phyloP scores from a whole-genome alignment of 2,113 vertebrate genomes.

The Pterocles gutturalis region DNA sequence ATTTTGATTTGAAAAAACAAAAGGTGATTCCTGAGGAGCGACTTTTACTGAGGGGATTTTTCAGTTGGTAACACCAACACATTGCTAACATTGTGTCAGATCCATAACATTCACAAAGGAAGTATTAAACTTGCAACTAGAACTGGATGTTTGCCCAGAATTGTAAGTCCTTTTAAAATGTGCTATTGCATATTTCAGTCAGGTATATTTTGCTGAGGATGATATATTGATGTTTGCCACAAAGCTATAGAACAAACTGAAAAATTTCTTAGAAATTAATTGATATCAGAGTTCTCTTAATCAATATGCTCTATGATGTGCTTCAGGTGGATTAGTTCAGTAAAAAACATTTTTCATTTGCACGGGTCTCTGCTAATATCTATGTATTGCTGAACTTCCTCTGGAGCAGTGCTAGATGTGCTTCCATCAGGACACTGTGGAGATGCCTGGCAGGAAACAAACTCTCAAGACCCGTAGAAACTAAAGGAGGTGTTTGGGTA shows the following conservation, averaged over 20 bases:
- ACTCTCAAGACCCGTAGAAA: background rate
- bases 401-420: background rate
- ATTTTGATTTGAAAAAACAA: background rate
- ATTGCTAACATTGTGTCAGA: background rate
- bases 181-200: background rate
- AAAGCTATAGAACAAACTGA: background rate
- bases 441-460: background rate
- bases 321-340: background rate
- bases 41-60: background rate
- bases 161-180: background rate
- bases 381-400: background rate
- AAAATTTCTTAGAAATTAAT: background rate
- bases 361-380: background rate
- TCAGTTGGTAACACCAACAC: background rate
- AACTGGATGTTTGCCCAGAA: constrained; percentile 3
- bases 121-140: background rate
- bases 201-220: background rate
- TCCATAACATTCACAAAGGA: background rate
- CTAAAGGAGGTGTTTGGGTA: background rate
- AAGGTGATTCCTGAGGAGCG: background rate
- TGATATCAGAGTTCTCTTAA: background rate
- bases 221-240: background rate
- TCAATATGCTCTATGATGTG: background rate
- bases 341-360: background rate
- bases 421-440: fast-evolving